Percentiles rank a stretch among this genome's conserved stretches.
Evolutionary conservation across 1,140 invertebrate species (phyloP).

Genomic region (Hylaeus volcanicus): DNA sequence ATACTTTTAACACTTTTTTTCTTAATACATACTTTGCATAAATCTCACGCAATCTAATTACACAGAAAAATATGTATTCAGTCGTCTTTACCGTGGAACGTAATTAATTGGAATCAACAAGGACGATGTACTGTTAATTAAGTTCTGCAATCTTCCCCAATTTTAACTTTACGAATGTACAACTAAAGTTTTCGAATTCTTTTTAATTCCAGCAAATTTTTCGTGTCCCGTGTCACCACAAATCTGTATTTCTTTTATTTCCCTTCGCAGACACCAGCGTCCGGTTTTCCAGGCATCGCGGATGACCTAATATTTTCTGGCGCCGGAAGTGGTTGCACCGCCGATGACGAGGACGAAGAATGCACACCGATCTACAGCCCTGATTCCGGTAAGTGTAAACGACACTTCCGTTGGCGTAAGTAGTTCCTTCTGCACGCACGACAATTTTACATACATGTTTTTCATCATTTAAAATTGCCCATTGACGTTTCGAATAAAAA

Average conservation of each 20-base stretch:
- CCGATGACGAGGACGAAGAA: constrained; percentile 92
- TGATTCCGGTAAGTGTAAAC: constrained; percentile 84
- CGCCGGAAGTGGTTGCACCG: constrained; percentile 92
- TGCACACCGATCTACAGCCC: constrained; percentile 91
- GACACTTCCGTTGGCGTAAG: constrained; percentile 56
- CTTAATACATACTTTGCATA: no score
- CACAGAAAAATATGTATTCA: no score
- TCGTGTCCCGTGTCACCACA: neutral
- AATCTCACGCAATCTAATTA: no score
- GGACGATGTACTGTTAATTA: no score
- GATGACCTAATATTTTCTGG: constrained; percentile 94
- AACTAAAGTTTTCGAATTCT: no score
- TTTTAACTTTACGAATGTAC: no score
- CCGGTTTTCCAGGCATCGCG: constrained; percentile 87
- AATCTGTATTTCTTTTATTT: constrained; percentile 5
- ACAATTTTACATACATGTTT: constrained; percentile 11
- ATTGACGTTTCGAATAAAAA: neutral
- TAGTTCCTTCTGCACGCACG: constrained; percentile 46
- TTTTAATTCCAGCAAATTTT: no score
- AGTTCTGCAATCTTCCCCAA: no score
- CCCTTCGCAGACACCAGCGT: constrained; percentile 88
- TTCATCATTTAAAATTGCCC: neutral
- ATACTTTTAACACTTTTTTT: no score
- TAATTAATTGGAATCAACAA: no score
- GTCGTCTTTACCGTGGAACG: no score